These are phyloP conservation scores for Gadopsis marmoratus DNA, from an alignment of 2,797 vertebrate species.

Conservation along the genomic window DNA sequence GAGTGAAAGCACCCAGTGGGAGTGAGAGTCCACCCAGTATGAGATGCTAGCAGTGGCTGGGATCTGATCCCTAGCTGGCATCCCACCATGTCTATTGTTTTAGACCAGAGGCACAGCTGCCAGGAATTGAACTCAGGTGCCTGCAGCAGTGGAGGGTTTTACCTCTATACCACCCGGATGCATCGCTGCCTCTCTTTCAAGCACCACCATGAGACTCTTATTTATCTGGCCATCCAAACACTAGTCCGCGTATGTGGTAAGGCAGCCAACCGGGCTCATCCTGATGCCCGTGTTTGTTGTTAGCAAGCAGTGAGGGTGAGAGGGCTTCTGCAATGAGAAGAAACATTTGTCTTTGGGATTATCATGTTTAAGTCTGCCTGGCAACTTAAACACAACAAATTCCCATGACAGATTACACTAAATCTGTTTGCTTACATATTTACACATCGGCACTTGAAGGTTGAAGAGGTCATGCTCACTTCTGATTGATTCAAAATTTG, in stretches of 20 bases:
- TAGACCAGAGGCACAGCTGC: conserved; percentile 12
- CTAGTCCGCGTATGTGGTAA: conserved; percentile 18
- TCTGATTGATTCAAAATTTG: conserved; percentile 49
- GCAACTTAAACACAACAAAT: conserved; percentile 61
- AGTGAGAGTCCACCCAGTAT: conserved; percentile 34
- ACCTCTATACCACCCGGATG: conserved; percentile 20
- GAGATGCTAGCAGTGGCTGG: conserved; percentile 21
- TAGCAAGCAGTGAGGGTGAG: conserved; percentile 39
- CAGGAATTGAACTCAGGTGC: conserved; percentile 37
- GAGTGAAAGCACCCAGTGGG: conserved; percentile 30
- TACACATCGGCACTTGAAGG: conserved; percentile 55
- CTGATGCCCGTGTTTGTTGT: conserved; percentile 56
- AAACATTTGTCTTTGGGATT: conserved; percentile 71
- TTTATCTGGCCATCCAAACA: conserved; percentile 52
- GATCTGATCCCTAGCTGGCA: conserved; percentile 38
- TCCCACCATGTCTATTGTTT: conserved; percentile 46
- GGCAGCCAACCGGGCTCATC: conserved; percentile 29
- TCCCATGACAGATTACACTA: conserved; percentile 56
- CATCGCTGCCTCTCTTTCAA: conserved; percentile 48
- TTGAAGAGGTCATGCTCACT: conserved; percentile 47
- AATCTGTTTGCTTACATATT: conserved; percentile 66
- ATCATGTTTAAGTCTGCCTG: conserved; percentile 59
- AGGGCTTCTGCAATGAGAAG: conserved; percentile 34
- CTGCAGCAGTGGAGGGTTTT: conserved; percentile 34
- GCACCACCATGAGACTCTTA: conserved; percentile 43